phyloP scores from a whole-genome alignment of 1,140 invertebrate species.

The Physella acuta region DNA sequence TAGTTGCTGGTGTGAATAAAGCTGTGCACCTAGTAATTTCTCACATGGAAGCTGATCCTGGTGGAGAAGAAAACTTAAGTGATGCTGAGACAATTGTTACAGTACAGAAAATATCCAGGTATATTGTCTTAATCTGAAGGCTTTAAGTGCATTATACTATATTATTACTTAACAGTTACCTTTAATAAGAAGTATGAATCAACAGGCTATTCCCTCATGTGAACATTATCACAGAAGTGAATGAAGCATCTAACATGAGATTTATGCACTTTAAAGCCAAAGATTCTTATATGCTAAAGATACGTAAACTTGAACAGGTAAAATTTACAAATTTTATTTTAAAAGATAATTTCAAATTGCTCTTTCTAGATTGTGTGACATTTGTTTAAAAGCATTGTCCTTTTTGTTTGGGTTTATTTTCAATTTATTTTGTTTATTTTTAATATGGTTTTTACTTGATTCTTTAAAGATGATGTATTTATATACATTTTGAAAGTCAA shows the following conservation, averaged over 20 bases:
- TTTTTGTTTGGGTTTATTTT: background rate
- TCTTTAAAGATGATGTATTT: too few species aligned
- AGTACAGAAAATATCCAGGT: constrained; percentile 98
- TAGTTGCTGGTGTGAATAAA: constrained; percentile 89
- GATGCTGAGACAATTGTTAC: constrained; percentile 98
- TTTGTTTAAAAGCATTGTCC: background rate
- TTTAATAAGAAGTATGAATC: background rate
- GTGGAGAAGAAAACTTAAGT: constrained; percentile 81
- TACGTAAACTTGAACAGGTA: constrained; percentile 99
- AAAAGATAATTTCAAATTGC: too few species aligned
- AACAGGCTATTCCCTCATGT: constrained; percentile 44
- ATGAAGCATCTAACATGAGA: constrained; percentile 95
- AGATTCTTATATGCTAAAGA: constrained; percentile 91
- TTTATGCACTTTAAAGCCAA: constrained; percentile 98
- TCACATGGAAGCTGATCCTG: constrained; percentile 90
- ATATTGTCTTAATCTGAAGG: background rate
- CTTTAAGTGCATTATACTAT: too few species aligned
- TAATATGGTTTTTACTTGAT: background rate
- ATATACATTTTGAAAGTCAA: too few species aligned
- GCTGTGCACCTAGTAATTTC: constrained; percentile 96
- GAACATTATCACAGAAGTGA: constrained; percentile 59
- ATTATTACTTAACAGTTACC: too few species aligned
- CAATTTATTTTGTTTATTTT: background rate
- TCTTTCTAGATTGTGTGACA: background rate
- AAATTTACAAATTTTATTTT: too few species aligned